A percentile compares a stretch with the other conserved stretches of the same genome.
phyloP scores from a whole-genome alignment of 2,113 vertebrate genomes.

The Xiphias gladius region DNA sequence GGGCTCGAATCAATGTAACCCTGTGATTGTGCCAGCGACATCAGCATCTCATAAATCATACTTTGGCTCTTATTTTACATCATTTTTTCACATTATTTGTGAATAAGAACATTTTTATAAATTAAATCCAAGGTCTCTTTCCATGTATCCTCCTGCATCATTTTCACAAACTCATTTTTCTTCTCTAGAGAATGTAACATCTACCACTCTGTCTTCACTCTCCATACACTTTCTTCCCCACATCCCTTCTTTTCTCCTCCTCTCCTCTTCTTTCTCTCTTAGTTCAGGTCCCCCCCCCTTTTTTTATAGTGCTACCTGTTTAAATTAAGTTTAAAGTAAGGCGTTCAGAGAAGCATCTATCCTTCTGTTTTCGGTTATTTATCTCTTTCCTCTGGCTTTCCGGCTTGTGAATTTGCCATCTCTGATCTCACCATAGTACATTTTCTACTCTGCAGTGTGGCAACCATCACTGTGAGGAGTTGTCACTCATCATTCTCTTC shows the following conservation, averaged over 20 bases:
- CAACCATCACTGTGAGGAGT: slow-evolving; percentile 41
- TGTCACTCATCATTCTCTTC: slow-evolving; percentile 57
- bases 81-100: slow-evolving; percentile 33
- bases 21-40: slow-evolving; percentile 41
- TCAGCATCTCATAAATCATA: slow-evolving; percentile 57
- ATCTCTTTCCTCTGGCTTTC: neutral
- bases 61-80: slow-evolving; percentile 3
- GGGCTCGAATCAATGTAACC: slow-evolving; percentile 48
- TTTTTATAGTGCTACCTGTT: slow-evolving; percentile 1
- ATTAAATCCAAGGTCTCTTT: slow-evolving; percentile 44
- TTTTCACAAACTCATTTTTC: slow-evolving; percentile 18
- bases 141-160: neutral
- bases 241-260: neutral
- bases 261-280: neutral
- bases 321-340: neutral
- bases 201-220: neutral
- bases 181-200: neutral
- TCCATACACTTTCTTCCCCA: neutral
- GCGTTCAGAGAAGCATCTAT: slow-evolving; percentile 17
- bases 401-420: neutral
- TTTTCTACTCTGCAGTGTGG: slow-evolving; percentile 28
- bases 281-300: neutral
- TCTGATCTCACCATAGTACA: slow-evolving; percentile 19
- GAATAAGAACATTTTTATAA: slow-evolving; percentile 5
- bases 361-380: neutral